A percentile compares a stretch with the other conserved stretches of the same genome.
Conservation (phyloP, 2,797 vertebrate genomes). For the Rhabdomys pumilio region DNA sequence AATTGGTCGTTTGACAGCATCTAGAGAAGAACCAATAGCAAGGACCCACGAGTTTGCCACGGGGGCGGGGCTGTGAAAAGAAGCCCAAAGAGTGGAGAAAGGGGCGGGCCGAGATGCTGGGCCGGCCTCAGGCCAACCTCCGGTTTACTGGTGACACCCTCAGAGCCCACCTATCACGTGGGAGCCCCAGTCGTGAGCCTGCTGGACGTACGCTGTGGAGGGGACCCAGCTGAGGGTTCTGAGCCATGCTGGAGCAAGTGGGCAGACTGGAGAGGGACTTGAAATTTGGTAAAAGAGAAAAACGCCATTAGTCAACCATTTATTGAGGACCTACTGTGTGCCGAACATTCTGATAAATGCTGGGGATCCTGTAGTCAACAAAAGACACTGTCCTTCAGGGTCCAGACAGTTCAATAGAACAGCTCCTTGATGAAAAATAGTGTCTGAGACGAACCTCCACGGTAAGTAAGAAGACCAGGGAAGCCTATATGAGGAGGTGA, state of each 20-base stretch:
- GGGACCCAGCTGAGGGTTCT: neutral
- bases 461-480: neutral
- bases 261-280: neutral
- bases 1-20: neutral
- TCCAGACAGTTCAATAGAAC: neutral
- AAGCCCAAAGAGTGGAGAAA: rapidly evolving
- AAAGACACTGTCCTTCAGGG: neutral
- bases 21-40: neutral
- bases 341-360: neutral
- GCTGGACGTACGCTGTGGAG: rapidly evolving
- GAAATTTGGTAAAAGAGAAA: constrained; percentile 2
- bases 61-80: neutral
- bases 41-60: neutral
- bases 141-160: rapidly evolving
- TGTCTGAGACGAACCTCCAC: neutral
- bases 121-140: neutral
- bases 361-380: neutral
- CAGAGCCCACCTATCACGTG: neutral
- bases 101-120: neutral
- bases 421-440: neutral
- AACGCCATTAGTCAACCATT: neutral
- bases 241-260: neutral
- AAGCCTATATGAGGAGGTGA: neutral
- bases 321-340: neutral
- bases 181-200: too few relatives aligned